Evolutionary conservation across 92 coral and sea anemone species (phyloP), one percentile per base, ranked within the genome.

Genomic region (Meandrina meandrites): DNA sequence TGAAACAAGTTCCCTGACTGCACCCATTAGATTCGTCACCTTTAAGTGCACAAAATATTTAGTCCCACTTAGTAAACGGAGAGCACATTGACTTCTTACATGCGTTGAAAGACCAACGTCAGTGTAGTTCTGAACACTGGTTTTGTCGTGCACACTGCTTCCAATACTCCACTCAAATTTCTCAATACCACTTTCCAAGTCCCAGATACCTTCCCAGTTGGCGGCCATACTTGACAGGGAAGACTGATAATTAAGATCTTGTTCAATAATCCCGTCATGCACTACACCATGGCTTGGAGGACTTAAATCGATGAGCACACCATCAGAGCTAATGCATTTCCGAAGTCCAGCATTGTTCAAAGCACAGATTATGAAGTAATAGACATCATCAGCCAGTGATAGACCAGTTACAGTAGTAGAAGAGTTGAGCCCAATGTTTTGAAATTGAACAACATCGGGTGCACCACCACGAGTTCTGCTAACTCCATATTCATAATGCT

Each of bases 121-220:
- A 11, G 86, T 79, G 58, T 76, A 95, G 42, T 88, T 77, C 50
- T 86, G 92, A 40, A 88, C 93, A 53, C 69, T 84, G 70, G 85
- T 58, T 42, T 71, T 85, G 30, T 92, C 83, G 5, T 62, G 64
- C 24, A 51, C 84, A 79, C 90, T 71, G 5, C 86, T 76, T n/a
- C 92, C 94, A 83, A 95, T 88, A 37, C 93, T 95, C 98, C 98
- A 95, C 64, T 93, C 95, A 81, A 95, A 95, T 22, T 88, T 92
- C 35, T 84, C 94, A 3, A 95, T 68, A 75, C 91, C 91, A 82
- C 98, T 95, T 51, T 94, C 94, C 84, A 95, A 86, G 81, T 95
- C 98, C 96, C 96, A 95, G 88, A 95, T 90, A 50, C 95, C 94
- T 90, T 93, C 96, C 98, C 98, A 95, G 82, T 95, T 95, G 14